Evolutionary conservation across 2,113 vertebrate species (phyloP).

Genomic region (Myotis lucifugus): DNA sequence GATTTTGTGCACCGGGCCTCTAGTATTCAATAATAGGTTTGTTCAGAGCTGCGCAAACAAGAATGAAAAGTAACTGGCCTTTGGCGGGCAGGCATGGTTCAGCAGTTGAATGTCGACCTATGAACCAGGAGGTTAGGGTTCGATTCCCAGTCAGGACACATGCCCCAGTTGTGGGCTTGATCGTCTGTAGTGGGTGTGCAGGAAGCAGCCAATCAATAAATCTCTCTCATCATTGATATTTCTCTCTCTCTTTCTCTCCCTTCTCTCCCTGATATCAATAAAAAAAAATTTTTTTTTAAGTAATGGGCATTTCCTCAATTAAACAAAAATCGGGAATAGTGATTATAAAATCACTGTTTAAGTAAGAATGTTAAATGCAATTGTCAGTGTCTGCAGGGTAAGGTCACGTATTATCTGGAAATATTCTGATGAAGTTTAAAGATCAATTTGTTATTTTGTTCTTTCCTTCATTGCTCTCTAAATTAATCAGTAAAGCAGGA

Average conservation of each 20-base stretch:
- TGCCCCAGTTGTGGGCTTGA: too few relatives aligned
- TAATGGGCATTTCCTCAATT: not conserved
- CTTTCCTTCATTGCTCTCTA: not conserved
- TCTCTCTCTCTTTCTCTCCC: too few relatives aligned
- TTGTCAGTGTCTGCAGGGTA: not conserved
- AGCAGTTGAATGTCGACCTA: too few relatives aligned
- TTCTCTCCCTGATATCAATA: too few relatives aligned
- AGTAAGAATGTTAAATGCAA: not conserved
- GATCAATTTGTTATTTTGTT: not conserved
- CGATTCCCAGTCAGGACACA: too few relatives aligned
- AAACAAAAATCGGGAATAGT: not conserved
- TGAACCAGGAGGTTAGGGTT: too few relatives aligned
- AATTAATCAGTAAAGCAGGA: not conserved
- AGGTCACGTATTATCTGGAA: not conserved
- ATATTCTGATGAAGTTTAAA: not conserved
- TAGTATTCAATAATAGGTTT: not conserved
- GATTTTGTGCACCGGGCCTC: too few relatives aligned
- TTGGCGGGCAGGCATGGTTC: rapidly evolving
- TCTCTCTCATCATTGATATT: too few relatives aligned
- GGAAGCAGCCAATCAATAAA: too few relatives aligned
- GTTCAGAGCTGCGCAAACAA: not conserved
- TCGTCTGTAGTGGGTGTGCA: too few relatives aligned
- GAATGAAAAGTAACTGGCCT: not conserved
- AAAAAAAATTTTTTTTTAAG: too few relatives aligned
- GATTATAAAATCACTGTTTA: not conserved